Base-by-base conservation (phyloP, 1,140 invertebrate genomes). In the Aethina tumida region DNA sequence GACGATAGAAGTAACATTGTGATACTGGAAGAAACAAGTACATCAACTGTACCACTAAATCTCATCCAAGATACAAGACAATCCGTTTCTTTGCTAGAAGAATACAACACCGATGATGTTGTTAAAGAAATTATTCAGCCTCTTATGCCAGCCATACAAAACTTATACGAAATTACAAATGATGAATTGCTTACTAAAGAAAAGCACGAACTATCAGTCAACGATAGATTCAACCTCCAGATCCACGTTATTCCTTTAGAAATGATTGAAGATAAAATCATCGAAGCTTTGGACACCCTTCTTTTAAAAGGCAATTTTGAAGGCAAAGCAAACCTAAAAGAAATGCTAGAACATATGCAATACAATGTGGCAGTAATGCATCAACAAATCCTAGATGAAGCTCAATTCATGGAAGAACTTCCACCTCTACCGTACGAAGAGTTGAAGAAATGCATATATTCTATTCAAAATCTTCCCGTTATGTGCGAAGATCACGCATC, bases 361-460 rank as follows among this genome's bases (percentile, higher is more conserved):
- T 55, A 55, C 24, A 55, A 55, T 28, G 51, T 55, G 9, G 53
- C 53, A 3, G 47, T 53, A 7, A 55, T 55, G 46, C 53, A 55
- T 39, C 51, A 53, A 27, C 46, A 53, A 26, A 50, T 55, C 25
- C 15, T 55, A 27, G 52, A 55, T 24, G 50, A 55, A 42, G 45
- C 45, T 7, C 43, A 47, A 19, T 45, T 51, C 26, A n/a, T 35
- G 7, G 48, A 41, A 20, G 28, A 27, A n/a, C 14, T 24, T 9
- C 18, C 12, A 25, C 16, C 19, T 43, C 27, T 34, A 20, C 17
- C 32, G 35, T 37, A 9, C 19, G 35, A 14, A 39, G 34, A 56
- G 15, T 20, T 61, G 8, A 54, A 52, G 34, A 50, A 44, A 29
- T 50, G 43, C 12, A 58, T 61, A 20, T 41, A 43, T 4, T 38